Conservation (phyloP, 23 tunicate species). For the Botrylloides violaceus region DNA sequence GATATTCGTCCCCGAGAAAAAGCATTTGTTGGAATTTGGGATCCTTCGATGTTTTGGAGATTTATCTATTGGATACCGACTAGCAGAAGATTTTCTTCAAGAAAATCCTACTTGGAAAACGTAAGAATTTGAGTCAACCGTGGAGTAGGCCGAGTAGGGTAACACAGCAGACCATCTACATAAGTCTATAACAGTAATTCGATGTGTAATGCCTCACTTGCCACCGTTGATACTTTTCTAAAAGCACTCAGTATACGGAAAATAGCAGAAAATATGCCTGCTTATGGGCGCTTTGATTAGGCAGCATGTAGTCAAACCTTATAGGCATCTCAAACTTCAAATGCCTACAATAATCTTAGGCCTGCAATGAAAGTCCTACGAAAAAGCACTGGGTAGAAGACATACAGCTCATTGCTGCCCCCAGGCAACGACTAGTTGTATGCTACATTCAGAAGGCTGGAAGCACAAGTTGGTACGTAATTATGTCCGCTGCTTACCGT, state of each 20-base stretch:
- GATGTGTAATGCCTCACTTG: too few species aligned
- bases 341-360: background rate
- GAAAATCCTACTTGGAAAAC: background rate
- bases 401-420: slow-evolving; percentile 39
- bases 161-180: too few species aligned
- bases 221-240: too few species aligned
- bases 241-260: too few species aligned
- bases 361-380: background rate
- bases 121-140: too few species aligned
- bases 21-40: background rate
- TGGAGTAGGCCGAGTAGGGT: too few species aligned
- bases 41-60: background rate
- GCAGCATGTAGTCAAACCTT: too few species aligned
- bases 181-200: too few species aligned
- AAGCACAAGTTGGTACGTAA: slow-evolving; percentile 50
- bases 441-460: slow-evolving; percentile 48
- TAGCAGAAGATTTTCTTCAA: background rate
- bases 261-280: too few species aligned
- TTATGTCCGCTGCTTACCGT: too few species aligned
- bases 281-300: too few species aligned
- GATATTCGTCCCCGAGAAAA: background rate
- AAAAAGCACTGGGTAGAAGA: background rate
- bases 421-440: slow-evolving; percentile 33
- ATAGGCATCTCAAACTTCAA: too few species aligned
- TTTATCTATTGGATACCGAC: background rate